Conservation (phyloP, 2,797 vertebrate genomes). For the Allobates femoralis region DNA sequence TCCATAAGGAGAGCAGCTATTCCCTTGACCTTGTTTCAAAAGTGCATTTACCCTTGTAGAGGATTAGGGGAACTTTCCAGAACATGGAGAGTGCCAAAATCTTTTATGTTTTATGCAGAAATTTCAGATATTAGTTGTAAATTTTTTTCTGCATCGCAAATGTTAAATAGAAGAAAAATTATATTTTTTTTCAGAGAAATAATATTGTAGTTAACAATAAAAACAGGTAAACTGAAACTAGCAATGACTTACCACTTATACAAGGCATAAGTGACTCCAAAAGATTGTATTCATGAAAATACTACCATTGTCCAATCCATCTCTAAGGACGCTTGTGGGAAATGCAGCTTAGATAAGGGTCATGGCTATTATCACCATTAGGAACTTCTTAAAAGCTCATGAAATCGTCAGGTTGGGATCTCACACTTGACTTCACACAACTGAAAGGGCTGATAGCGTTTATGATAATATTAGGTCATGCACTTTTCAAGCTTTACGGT, state of each 20-base stretch:
- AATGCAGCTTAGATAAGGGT: not conserved
- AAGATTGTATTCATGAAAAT: not conserved
- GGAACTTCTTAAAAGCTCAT: constrained; percentile 23
- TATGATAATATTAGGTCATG: constrained; percentile 53
- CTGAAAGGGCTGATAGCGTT: constrained; percentile 40
- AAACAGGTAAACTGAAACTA: not conserved
- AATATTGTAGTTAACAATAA: not conserved
- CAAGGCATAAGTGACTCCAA: not conserved
- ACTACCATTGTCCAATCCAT: not conserved
- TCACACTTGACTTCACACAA: constrained; percentile 41
- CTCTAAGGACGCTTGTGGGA: not conserved
- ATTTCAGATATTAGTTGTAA: not conserved
- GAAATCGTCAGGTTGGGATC: constrained; percentile 38
- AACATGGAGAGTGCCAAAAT: not conserved
- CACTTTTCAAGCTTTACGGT: constrained; percentile 60
- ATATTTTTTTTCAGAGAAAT: not conserved
- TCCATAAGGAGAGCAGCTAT: too few species aligned
- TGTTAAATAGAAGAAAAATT: not conserved
- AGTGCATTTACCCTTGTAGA: not conserved
- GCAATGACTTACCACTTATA: not conserved
- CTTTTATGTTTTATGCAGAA: not conserved
- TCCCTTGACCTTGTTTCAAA: too few species aligned
- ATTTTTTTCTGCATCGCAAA: not conserved
- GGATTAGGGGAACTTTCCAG: not conserved
- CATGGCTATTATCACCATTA: constrained; percentile 42